Evolutionary conservation across 1,140 invertebrate genomes (phyloP).

Genomic region (Aradophagus sp.): DNA sequence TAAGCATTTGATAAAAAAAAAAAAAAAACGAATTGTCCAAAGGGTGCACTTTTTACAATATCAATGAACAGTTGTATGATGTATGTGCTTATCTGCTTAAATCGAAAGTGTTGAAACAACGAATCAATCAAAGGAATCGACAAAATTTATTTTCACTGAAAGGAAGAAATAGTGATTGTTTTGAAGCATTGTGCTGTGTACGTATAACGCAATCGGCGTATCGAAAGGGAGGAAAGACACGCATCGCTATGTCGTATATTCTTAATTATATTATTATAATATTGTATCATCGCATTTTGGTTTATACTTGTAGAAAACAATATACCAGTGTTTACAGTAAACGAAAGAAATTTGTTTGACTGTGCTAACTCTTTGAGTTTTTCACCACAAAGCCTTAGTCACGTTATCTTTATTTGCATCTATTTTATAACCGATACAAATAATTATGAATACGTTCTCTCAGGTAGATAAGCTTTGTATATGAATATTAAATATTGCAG

Average conservation of each 20-base stretch:
- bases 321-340: constrained; percentile 71
- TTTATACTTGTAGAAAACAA: constrained; percentile 71
- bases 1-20: constrained; percentile 38
- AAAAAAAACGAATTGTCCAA: too few species aligned
- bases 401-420: too few species aligned
- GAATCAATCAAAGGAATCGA: constrained; percentile 25
- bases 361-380: too few species aligned
- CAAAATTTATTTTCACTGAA: constrained; percentile 25
- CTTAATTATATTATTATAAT: constrained; percentile 64
- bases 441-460: too few species aligned
- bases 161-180: constrained; percentile 29
- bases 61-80: constrained; percentile 19
- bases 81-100: constrained; percentile 32
- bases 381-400: too few species aligned
- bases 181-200: constrained; percentile 16
- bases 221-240: constrained; percentile 31
- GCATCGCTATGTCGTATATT: constrained; percentile 64
- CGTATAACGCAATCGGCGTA: constrained; percentile 24
- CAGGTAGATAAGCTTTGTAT: too few species aligned
- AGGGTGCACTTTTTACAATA: constrained; percentile 28
- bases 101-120: constrained; percentile 17
- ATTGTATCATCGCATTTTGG: constrained; percentile 68
- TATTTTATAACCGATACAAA: too few species aligned
- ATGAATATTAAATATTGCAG: too few species aligned
- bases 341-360: too few species aligned